Base-by-base conservation (phyloP, 2,113 vertebrate genomes). In the Hemiprocne comata region DNA sequence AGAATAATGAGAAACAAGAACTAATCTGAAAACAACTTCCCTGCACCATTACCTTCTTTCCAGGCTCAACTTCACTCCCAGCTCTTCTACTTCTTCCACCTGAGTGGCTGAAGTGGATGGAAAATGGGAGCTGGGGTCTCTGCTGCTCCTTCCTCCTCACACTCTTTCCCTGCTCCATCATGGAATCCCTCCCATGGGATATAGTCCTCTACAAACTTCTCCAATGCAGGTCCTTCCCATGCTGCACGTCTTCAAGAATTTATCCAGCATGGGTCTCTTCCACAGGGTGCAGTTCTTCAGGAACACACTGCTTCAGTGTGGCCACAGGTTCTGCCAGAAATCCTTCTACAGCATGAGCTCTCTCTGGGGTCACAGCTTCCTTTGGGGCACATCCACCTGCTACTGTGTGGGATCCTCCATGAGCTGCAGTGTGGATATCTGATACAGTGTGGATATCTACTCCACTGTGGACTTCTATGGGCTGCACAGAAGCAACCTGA, bases 281-380 rank as follows among this genome's bases (percentile, higher is more conserved):
- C 40, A 42, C 40, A 40, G 40, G 40, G 40, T 40, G 10, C 40
- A 42, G 40, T 42, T 42, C 40, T 42, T 42, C 40, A 42, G 40
- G 40, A 42, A 42, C 14, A 42, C 13, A 24, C 9, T 58, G 23
- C 10, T 66, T 15, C 38, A 40, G 28, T 1, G 10, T 31, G n/a
- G 14, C 5, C 42, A 16, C 31, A 57, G 10, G 10, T 55, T 24
- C 50, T 69, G 11, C 8, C 25, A 72, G 34, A 29, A 67, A n/a
- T 66, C 28, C 53, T 55, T 15, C 33, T 66, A 9, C 31, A 55
- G 7, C 0, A 1, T 38, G 46, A 24, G 11, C 1, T n/a, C 46
- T 29, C 29, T 23, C 13, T 4, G 23, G 21, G 7, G 8, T 54
- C 38, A 44, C 38, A 34, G 21, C 25, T 58, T 40, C 50, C 29